phyloP scores from a whole-genome alignment of 2,888 invertebrate genomes.

The Microdon myrmicae region DNA sequence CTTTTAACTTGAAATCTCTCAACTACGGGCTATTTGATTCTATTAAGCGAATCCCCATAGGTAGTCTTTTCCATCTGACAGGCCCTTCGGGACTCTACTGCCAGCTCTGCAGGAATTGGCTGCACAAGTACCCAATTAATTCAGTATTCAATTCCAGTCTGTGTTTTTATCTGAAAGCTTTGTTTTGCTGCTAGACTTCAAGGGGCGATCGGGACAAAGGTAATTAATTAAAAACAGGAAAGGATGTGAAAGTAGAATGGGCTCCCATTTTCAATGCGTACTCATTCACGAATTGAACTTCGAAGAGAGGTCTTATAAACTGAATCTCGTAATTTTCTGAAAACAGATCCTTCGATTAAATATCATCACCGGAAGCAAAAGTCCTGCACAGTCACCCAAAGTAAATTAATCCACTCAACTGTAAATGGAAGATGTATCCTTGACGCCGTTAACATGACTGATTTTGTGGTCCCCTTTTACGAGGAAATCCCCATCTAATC shows the following conservation, averaged over 20 bases:
- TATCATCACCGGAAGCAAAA: too few relatives aligned
- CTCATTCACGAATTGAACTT: slow-evolving; percentile 19
- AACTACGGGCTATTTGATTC: background rate
- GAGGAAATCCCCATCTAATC: too few relatives aligned
- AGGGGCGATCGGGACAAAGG: slow-evolving; percentile 2
- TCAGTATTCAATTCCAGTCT: slow-evolving; percentile 23
- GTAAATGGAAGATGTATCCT: too few relatives aligned
- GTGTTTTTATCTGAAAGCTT: slow-evolving; percentile 18
- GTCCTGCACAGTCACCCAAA: too few relatives aligned
- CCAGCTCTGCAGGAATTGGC: background rate
- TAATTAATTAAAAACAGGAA: slow-evolving; percentile 34
- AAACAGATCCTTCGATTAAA: too few relatives aligned
- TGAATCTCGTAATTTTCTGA: too few relatives aligned
- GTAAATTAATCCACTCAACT: too few relatives aligned
- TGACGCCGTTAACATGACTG: too few relatives aligned
- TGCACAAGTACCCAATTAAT: slow-evolving; percentile 31
- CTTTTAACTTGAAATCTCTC: background rate
- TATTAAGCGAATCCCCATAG: slow-evolving; percentile 22
- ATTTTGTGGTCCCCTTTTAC: too few relatives aligned
- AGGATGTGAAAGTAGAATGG: slow-evolving; percentile 17
- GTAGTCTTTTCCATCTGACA: slow-evolving; percentile 3
- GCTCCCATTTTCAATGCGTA: slow-evolving; percentile 14
- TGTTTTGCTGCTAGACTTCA: too few relatives aligned
- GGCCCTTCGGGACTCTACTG: slow-evolving; percentile 6
- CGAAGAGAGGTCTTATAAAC: background rate